Base-by-base conservation (phyloP, 2,797 vertebrate genomes). In the Poecilia picta region DNA sequence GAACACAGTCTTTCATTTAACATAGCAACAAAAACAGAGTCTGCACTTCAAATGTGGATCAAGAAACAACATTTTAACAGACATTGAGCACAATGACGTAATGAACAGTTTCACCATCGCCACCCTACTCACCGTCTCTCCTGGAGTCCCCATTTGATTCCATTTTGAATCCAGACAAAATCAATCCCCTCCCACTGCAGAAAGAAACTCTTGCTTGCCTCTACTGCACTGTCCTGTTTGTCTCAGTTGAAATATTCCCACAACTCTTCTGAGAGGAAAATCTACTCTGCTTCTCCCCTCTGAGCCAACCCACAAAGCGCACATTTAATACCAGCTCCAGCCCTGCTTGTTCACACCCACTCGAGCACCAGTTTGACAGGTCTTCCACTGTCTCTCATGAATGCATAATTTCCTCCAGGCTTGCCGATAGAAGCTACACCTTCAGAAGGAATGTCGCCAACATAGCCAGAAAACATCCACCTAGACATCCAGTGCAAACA, bases 321-420 rank as follows among this genome's bases (percentile, higher is more conserved):
- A 41, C 51, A 71, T 31, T 73, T n/a, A 55, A 13, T 66, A 20
- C 49, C 78, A 84, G 45, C 70, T 83, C 62, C 28, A 75, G 33
- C 75, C 78, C 75, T 74, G 41, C 74, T 57, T 78, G 82, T 81
- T 87, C 92, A 94, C 95, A 93, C 93, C 94, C 94, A 93, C 89
- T 71, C 72, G 79, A 45, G 83, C 91, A 94, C 95, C 91, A 86
- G 95, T 95, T 80, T 87, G 86, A 94, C 95, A 87, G 91, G 94
- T 90, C 75, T 62, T 51, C 8, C 74, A 62, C 68, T 78, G 79
- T 82, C 25, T 86, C 62, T 77, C 13, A 83, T 74, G 78, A 47
- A 74, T 5, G 49, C 47, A 53, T 77, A 53, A 77, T 85, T 77
- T 82, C 16, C 68, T 5, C 7, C 20, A 23, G 71, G 23, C 20